Evolutionary conservation across 92 coral and sea anemone genomes (phyloP).

Genomic region (Paramuricea clavata): DNA sequence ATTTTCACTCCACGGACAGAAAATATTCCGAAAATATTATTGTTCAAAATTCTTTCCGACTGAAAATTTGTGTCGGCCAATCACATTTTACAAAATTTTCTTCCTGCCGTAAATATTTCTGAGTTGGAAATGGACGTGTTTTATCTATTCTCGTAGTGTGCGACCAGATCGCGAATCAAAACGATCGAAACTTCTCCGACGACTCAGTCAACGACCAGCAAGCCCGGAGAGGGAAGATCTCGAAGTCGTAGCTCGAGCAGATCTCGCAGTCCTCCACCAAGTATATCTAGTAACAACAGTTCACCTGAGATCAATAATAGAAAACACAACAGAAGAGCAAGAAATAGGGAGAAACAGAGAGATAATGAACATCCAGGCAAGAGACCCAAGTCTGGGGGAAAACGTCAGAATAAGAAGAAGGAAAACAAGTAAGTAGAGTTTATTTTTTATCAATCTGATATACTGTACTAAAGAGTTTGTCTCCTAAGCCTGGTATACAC

Average conservation of each 20-base stretch:
- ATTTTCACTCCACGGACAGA: too few species aligned
- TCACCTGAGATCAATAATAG: constrained; percentile 64
- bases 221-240: constrained; percentile 68
- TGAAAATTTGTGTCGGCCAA: too few species aligned
- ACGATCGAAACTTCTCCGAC: constrained; percentile 70
- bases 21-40: too few species aligned
- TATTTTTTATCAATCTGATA: too few species aligned
- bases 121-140: background rate
- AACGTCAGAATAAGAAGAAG: constrained; percentile 62
- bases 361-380: constrained; percentile 60
- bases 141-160: background rate
- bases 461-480: too few species aligned
- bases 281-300: constrained; percentile 66
- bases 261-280: constrained; percentile 35
- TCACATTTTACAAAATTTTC: too few species aligned
- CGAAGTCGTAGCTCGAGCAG: constrained; percentile 60
- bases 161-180: constrained; percentile 87
- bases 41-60: too few species aligned
- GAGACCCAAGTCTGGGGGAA: constrained; percentile 24
- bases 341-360: constrained; percentile 64
- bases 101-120: too few species aligned
- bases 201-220: constrained; percentile 40
- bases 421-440: constrained; percentile 53
- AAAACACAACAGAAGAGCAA: constrained; percentile 49
- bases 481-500: too few species aligned